phyloP scores from a whole-genome alignment of 2,888 invertebrate genomes.

The Phengaris arion region DNA sequence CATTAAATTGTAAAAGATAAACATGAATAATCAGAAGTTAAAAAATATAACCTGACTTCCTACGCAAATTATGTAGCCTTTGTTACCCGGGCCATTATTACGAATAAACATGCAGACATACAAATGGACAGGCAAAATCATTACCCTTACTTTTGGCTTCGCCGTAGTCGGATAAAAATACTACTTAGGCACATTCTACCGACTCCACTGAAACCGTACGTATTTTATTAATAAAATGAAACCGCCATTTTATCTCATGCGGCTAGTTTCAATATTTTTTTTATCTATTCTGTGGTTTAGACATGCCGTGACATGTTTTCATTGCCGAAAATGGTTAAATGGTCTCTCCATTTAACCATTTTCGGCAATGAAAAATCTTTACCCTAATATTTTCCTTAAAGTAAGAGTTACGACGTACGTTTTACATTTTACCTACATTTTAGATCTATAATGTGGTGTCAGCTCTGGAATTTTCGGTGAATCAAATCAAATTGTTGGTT shows the following conservation, averaged over 20 bases:
- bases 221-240: not conserved
- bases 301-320: too few relatives aligned
- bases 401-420: not conserved
- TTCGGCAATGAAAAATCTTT: not conserved
- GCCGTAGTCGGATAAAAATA: not conserved
- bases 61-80: too few relatives aligned
- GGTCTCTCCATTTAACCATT: not conserved
- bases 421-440: too few relatives aligned
- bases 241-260: not conserved
- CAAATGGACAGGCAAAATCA: too few relatives aligned
- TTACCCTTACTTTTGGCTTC: not conserved
- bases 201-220: not conserved
- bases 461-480: not conserved
- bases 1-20: too few relatives aligned
- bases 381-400: not conserved
- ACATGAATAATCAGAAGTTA: too few relatives aligned
- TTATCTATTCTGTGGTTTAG: too few relatives aligned
- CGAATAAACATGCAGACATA: too few relatives aligned
- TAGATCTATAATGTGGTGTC: not conserved
- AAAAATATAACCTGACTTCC: too few relatives aligned
- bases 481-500: not conserved
- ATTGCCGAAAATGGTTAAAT: too few relatives aligned
- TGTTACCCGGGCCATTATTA: too few relatives aligned
- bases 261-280: not conserved
- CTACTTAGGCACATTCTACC: not conserved